Percentiles rank a stretch among this genome's conserved stretches.
These are phyloP conservation scores for Geotrypetes seraphini DNA, from an alignment of 2,797 vertebrate genomes.

Conservation along the genomic window DNA sequence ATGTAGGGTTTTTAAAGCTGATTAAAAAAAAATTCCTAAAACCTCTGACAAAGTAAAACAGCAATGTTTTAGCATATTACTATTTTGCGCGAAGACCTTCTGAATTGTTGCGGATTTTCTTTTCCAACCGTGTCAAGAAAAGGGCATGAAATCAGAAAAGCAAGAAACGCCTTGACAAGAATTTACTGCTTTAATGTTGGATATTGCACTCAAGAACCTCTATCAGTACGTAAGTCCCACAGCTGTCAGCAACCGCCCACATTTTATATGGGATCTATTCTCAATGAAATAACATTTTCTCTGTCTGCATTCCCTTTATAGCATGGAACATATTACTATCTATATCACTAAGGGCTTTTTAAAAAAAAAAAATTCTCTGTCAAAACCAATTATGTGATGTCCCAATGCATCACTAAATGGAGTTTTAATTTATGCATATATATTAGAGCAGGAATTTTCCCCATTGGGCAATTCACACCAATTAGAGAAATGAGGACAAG, in stretches of 20 bases:
- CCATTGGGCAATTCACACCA: conserved; percentile 34
- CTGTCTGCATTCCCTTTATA: conserved; percentile 13
- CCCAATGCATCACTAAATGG: conserved; percentile 35
- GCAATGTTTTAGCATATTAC: too few species aligned
- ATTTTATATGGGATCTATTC: neutral
- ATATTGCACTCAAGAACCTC: neutral
- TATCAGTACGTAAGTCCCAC: neutral
- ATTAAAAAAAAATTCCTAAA: too few species aligned
- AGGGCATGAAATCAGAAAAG: neutral
- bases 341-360: conserved; percentile 16
- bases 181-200: neutral
- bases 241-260: neutral
- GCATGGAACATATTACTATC: conserved; percentile 2
- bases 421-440: conserved; percentile 51
- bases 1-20: too few species aligned
- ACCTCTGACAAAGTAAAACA: too few species aligned
- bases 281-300: conserved; percentile 23
- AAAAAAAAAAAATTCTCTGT: too few species aligned
- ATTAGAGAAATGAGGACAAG: conserved; percentile 43
- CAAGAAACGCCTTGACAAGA: neutral
- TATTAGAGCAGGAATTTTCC: conserved; percentile 35
- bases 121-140: neutral
- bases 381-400: conserved; percentile 46
- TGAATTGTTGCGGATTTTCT: neutral
- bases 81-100: neutral